A percentile compares a stretch with the other conserved stretches of the same genome.
Evolutionary conservation across 2,113 vertebrate species (phyloP).

Genomic region (Nycticorax nycticorax): DNA sequence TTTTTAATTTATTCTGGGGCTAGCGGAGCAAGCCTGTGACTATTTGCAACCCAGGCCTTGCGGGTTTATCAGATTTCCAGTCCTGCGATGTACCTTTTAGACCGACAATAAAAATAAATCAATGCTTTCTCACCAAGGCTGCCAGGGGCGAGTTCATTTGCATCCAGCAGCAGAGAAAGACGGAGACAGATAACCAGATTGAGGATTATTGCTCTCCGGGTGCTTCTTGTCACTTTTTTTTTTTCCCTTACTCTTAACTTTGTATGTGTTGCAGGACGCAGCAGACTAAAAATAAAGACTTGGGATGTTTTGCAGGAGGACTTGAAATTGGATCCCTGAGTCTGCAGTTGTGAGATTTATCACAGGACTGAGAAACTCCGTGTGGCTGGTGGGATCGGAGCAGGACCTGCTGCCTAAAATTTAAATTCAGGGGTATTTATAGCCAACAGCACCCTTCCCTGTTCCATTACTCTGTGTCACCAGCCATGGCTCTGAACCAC

Average conservation of each 20-base stretch:
- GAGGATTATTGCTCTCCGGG: neutral
- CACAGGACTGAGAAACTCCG: neutral
- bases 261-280: neutral
- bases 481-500: neutral
- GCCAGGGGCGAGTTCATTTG: neutral
- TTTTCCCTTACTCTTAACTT: neutral
- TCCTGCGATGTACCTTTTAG: neutral
- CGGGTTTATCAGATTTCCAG: conserved; percentile 14
- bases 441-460: neutral
- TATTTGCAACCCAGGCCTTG: neutral
- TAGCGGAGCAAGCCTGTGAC: neutral
- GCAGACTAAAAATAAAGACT: conserved; percentile 39
- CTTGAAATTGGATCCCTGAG: conserved; percentile 8
- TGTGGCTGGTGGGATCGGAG: neutral
- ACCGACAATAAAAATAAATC: conserved; percentile 26
- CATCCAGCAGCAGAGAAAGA: neutral
- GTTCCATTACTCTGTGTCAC: neutral
- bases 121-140: neutral
- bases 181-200: neutral
- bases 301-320: neutral
- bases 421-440: neutral
- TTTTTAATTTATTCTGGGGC: neutral
- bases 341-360: neutral
- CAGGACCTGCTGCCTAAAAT: neutral
- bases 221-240: neutral